Conservation (phyloP, 2,113 vertebrate genomes). For the Propithecus coquereli region DNA sequence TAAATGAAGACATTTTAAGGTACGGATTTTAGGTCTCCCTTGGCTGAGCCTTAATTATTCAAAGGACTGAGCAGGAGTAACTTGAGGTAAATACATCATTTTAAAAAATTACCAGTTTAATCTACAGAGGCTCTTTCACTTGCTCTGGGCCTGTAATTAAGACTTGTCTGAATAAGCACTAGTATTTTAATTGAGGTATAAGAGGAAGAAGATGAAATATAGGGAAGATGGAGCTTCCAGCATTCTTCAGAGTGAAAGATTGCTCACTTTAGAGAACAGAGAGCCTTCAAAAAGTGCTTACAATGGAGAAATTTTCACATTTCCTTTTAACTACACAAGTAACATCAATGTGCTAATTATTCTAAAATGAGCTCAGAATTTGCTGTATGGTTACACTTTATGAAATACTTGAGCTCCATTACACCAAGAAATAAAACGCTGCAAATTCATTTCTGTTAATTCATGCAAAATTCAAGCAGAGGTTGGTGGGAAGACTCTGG, state of each 20-base stretch:
- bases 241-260: constrained; percentile 50
- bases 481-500: constrained; percentile 12
- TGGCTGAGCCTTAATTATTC: constrained; percentile 44
- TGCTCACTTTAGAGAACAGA: constrained; percentile 60
- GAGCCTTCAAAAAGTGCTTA: constrained; percentile 69
- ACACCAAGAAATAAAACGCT: constrained; percentile 73
- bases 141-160: constrained; percentile 60
- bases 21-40: neutral
- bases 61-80: constrained; percentile 40
- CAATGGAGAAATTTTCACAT: constrained; percentile 57
- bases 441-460: constrained; percentile 80
- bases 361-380: constrained; percentile 77
- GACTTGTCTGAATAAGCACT: constrained; percentile 58
- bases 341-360: constrained; percentile 73
- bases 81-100: constrained; percentile 38
- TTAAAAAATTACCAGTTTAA: constrained; percentile 40
- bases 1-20: constrained; percentile 44
- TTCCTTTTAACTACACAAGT: constrained; percentile 74
- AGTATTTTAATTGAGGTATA: constrained; percentile 57
- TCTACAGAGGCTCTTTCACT: constrained; percentile 33
- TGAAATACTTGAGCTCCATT: constrained; percentile 79
- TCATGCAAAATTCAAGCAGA: constrained; percentile 76
- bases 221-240: constrained; percentile 23
- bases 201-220: constrained; percentile 41
- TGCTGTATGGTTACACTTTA: constrained; percentile 76